phyloP scores from a whole-genome alignment of 1,140 invertebrate genomes.

The Aphis craccivora region DNA sequence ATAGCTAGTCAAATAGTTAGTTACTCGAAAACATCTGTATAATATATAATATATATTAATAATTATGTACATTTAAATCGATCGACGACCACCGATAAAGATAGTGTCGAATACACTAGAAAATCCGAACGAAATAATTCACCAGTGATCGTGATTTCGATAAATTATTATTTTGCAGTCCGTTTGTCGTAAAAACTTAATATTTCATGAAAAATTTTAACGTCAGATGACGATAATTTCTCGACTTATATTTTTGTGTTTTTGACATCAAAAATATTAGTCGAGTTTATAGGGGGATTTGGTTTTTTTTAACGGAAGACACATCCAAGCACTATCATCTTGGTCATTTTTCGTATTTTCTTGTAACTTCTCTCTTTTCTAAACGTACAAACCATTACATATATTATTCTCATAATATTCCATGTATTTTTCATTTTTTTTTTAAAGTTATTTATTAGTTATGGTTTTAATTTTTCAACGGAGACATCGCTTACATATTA shows the following conservation, averaged over 20 bases:
- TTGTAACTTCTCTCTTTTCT: neutral
- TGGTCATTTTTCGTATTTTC: neutral
- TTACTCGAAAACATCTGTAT: too few species aligned
- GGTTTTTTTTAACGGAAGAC: neutral
- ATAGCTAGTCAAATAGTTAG: too few species aligned
- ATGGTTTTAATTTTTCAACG: neutral
- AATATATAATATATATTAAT: too few species aligned
- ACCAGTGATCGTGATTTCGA: neutral
- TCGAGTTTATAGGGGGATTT: neutral
- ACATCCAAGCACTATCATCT: neutral
- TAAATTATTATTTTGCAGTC: neutral
- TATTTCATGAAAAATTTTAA: neutral
- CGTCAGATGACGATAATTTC: neutral
- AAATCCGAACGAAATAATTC: neutral
- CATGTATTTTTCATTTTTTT: neutral
- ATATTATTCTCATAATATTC: neutral
- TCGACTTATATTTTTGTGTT: neutral
- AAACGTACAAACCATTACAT: neutral
- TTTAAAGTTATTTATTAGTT: neutral
- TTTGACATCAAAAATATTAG: neutral
- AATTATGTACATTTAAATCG: too few species aligned
- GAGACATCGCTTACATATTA: neutral
- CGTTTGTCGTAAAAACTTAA: neutral
- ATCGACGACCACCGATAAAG: neutral
- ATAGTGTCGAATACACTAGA: neutral